Evolutionary conservation across 2,888 invertebrate species (phyloP).

Genomic region (Hirtodrosophila confusa): DNA sequence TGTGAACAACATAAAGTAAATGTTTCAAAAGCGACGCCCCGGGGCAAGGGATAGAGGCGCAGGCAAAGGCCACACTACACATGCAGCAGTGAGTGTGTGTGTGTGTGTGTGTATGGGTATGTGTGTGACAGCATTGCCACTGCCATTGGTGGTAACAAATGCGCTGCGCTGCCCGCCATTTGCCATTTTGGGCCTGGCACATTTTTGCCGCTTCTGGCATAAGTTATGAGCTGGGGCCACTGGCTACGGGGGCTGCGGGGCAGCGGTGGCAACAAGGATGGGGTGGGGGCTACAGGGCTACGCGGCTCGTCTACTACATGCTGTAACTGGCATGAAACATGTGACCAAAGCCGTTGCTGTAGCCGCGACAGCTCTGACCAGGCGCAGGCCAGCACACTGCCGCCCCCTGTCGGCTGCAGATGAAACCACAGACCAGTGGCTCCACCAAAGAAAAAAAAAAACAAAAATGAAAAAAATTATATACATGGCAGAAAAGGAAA

Average conservation of each 20-base stretch:
- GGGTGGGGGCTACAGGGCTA: background rate
- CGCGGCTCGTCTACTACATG: slow-evolving; percentile 30
- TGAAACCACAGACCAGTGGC: slow-evolving; percentile 68
- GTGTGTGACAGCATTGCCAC: slow-evolving; percentile 66
- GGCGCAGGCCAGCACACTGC: slow-evolving; percentile 31
- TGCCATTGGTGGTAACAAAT: slow-evolving; percentile 68
- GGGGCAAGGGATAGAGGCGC: slow-evolving; percentile 24
- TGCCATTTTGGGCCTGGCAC: slow-evolving; percentile 68
- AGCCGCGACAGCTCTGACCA: slow-evolving; percentile 51
- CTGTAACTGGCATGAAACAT: slow-evolving; percentile 75
- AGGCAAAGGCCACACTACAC: slow-evolving; percentile 12
- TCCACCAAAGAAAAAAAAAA: slow-evolving; percentile 9
- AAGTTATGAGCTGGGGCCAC: slow-evolving; percentile 66
- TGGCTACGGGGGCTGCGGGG: slow-evolving; percentile 2
- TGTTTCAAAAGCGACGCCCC: slow-evolving; percentile 77
- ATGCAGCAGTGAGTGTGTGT: slow-evolving; percentile 6
- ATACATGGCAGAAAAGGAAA: slow-evolving; percentile 2
- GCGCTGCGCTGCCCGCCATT: slow-evolving; percentile 67
- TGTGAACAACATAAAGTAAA: slow-evolving; percentile 80
- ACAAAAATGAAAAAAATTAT: background rate
- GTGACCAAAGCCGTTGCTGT: slow-evolving; percentile 58
- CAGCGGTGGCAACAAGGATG: background rate
- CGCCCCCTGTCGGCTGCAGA: slow-evolving; percentile 72
- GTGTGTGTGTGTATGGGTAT: slow-evolving; percentile 35
- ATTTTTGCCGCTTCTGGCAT: slow-evolving; percentile 64